Evolutionary conservation across 1,140 invertebrate species (phyloP), one percentile per base, ranked within the genome.

Genomic region (Luehdorfia chinensis): DNA sequence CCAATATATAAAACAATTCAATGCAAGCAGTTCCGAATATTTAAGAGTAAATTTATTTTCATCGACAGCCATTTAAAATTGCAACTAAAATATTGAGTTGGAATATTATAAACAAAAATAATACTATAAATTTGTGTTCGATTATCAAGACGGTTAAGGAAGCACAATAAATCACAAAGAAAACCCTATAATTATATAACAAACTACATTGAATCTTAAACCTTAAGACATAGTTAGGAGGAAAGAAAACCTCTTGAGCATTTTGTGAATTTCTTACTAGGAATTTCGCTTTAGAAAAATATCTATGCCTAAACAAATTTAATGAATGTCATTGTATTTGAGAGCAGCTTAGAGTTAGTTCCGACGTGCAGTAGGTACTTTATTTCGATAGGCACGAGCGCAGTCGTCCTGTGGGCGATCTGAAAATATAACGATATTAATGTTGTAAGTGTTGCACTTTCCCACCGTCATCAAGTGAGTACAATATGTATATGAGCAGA

Each of bases 201-300:
- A 52, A 34, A 15, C 30, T 9, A 32, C 32, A 50, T 18, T 11
- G 30, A 41, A 49, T 48, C 19, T 50, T 54, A 50, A 46, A 54
- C 49, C 28, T 54, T 64, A 68, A 50, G 55, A 52, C 52, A 53
- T 47, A 50, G 43, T 39, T 12, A 51, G 47, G 46, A 53, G 56
- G 56, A 62, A 52, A 39, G 47, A n/a, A 54, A 71, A 71, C 67
- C 67, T 51, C 71, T 71, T 63, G 56, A n/a, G n/a, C n/a, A n/a
- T n/a, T n/a, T n/a, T 12, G 55, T 60, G 58, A 62, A 37, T 34
- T 7, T 34, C 49, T 54, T 39, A 54, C 48, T 54, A 62, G 14
- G 30, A 49, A 19, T 46, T 28, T 46, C 41, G 32, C 31, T 55
- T 59, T 64, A 70, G 34, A 74, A 70, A 74, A 68, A 74, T 74